Evolutionary conservation across 1,140 invertebrate species (phyloP).

Genomic region (Conus ventricosus): DNA sequence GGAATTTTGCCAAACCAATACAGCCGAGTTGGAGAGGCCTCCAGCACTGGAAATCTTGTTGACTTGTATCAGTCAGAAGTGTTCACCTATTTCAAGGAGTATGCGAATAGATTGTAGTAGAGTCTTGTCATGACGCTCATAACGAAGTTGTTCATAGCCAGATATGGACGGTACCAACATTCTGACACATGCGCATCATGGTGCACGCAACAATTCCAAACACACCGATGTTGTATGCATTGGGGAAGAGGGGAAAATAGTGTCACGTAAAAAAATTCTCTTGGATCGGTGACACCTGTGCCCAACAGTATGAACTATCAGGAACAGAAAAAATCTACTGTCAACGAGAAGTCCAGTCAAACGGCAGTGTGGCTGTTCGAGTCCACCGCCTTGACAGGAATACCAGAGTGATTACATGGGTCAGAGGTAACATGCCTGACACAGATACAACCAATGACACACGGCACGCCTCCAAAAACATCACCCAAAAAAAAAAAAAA

Average conservation of each 20-base stretch:
- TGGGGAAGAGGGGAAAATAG: background rate
- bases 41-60: background rate
- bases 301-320: background rate
- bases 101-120: background rate
- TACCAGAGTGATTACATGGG: background rate
- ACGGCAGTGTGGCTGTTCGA: background rate
- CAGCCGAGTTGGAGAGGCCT: background rate
- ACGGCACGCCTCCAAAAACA: background rate
- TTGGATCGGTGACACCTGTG: background rate
- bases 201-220: background rate
- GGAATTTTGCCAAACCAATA: background rate
- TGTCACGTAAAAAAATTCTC: background rate
- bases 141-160: background rate
- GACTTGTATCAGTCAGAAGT: background rate
- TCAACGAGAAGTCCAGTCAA: background rate
- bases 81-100: background rate
- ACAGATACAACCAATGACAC: background rate
- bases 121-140: background rate
- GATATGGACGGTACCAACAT: background rate
- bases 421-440: background rate
- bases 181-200: background rate
- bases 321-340: background rate
- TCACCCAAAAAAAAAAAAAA: background rate
- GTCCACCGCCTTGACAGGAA: background rate
- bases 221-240: background rate